Evolutionary conservation across 2,113 vertebrate genomes (phyloP), one percentile per base, ranked within the genome.

Genomic region (Sapajus apella): DNA sequence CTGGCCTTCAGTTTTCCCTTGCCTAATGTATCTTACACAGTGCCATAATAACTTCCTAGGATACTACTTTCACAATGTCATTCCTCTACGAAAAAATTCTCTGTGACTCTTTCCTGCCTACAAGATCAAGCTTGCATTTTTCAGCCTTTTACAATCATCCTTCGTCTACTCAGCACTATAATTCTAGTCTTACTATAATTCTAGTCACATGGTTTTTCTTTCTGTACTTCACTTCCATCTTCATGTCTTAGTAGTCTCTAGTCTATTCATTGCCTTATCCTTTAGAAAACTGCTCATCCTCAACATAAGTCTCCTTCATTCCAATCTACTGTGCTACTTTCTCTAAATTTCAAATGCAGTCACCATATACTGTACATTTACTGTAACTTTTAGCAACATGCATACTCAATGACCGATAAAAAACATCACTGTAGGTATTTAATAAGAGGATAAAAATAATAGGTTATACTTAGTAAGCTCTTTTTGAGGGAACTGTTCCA

Each of bases 401-500:
- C 3, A 64, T 91, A 94, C 40, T 35, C 30, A 70, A 43, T 84
- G 47, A 58, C 50, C 8, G 21, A 85, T 82, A 88, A 91, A 94
- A 94, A 94, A 75, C 50, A 83, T 8, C 86, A 45, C 9, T 83
- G 50, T 72, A 77, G 12, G 17, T 68, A 94, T 83, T 95, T 66
- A 56, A 40, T 82, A 94, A 87, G 30, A 86, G 93, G 70, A 89
- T n/a, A 81, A 75, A 97, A 96, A 87, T 61, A 95, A 55, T 6
- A 73, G 45, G 14, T 91, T 94, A 68, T 23, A 79, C 1, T 95
- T 84, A 87, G 2, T n/a, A 47, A 72, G 37, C 11, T 84, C 68
- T 90, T 96, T 79, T 61, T 93, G 52, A 95, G 58, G 77, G 82
- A 95, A 95, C 43, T 95, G 50, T 23, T 47, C 17, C 85, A 92